These are phyloP conservation scores for Ciconia nigra DNA, from an alignment of 2,797 vertebrate genomes.

Conservation along the genomic window DNA sequence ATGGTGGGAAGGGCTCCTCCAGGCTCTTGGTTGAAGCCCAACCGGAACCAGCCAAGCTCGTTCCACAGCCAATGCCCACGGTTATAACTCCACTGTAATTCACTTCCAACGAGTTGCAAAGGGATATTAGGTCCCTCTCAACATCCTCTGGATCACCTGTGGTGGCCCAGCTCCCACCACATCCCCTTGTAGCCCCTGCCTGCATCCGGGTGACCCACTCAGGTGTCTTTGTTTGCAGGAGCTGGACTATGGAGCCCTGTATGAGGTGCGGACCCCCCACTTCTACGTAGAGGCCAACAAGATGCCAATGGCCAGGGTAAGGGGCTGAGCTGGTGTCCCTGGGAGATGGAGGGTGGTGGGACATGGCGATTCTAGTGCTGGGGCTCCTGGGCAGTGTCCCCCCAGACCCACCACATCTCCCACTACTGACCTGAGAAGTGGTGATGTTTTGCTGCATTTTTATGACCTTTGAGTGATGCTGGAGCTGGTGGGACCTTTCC, in stretches of 20 bases:
- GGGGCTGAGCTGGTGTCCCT: not conserved
- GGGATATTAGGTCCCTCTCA: not conserved
- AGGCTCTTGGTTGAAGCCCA: not conserved
- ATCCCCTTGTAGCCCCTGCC: not conserved
- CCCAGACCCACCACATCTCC: not conserved
- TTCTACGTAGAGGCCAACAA: constrained; percentile 80
- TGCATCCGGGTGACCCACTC: not conserved
- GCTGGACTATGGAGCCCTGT: constrained; percentile 76
- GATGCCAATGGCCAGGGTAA: constrained; percentile 77
- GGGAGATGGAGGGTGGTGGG: not conserved
- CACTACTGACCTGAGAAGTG: not conserved
- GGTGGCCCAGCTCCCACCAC: not conserved
- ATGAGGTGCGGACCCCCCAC: constrained; percentile 75
- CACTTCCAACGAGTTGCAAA: not conserved
- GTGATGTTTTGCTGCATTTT: rapidly evolving
- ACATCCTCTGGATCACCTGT: rapidly evolving
- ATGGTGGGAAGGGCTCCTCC: not conserved
- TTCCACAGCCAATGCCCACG: rapidly evolving
- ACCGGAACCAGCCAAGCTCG: rapidly evolving
- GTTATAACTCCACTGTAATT: not conserved
- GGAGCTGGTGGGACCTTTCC: not conserved
- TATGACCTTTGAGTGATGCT: not conserved
- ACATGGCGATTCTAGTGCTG: not conserved
- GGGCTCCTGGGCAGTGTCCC: rapidly evolving
- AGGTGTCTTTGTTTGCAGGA: constrained; percentile 56